phyloP scores from a whole-genome alignment of 2,113 vertebrate species.

The Mustela lutreola region DNA sequence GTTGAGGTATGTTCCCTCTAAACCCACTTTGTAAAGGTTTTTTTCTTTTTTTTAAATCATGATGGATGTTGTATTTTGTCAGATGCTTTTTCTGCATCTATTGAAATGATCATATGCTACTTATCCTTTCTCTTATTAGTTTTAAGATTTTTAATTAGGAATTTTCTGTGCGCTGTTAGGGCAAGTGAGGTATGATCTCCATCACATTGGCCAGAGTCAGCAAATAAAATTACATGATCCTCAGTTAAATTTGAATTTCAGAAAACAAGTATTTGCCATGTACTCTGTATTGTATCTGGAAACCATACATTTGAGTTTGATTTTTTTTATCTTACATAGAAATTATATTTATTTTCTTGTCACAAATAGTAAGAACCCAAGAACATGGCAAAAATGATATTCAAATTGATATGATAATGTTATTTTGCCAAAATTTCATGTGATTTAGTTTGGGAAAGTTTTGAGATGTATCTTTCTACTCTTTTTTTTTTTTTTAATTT shows the following conservation, averaged over 20 bases:
- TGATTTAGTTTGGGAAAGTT: background rate
- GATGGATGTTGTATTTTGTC: background rate
- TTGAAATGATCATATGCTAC: background rate
- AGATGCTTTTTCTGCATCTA: background rate
- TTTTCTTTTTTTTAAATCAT: background rate
- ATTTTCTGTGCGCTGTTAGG: background rate
- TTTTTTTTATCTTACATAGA: background rate
- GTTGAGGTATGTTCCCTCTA: background rate
- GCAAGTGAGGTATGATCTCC: background rate
- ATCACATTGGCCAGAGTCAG: background rate
- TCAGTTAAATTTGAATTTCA: slow-evolving; percentile 35
- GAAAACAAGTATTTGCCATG: background rate
- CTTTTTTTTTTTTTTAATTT: background rate
- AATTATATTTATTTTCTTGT: slow-evolving; percentile 59
- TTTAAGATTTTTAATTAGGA: slow-evolving; percentile 37
- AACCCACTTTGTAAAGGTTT: background rate
- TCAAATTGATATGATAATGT: background rate
- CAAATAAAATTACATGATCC: background rate
- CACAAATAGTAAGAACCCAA: background rate
- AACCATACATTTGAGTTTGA: background rate
- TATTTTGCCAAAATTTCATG: background rate
- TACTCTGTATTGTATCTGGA: background rate
- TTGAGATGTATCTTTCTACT: background rate
- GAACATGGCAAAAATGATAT: background rate
- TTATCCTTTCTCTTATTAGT: background rate